phyloP scores from a whole-genome alignment of 2,113 vertebrate species.

The Lophotis ruficrista region DNA sequence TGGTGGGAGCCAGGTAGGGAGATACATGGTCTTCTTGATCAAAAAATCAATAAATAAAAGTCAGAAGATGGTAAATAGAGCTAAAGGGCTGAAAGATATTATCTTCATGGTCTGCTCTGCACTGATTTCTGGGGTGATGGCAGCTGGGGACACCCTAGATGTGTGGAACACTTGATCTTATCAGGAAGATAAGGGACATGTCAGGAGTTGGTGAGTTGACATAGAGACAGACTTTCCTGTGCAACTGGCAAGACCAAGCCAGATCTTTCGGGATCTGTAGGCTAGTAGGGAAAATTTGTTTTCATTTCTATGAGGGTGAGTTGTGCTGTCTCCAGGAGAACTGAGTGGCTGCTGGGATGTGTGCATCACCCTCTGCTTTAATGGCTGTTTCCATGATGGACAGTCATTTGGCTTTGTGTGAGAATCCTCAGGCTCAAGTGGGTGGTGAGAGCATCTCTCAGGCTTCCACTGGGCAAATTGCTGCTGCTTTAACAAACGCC shows the following conservation, averaged over 20 bases:
- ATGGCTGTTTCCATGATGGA: background rate
- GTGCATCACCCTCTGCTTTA: background rate
- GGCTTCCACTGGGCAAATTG: background rate
- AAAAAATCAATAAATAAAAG: background rate
- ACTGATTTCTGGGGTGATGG: background rate
- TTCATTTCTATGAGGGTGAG: background rate
- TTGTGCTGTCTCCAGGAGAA: background rate
- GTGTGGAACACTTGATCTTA: background rate
- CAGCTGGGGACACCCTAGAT: background rate
- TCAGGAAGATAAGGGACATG: background rate
- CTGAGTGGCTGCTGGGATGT: background rate
- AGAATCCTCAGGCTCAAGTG: background rate
- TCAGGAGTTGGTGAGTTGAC: background rate
- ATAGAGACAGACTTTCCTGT: background rate
- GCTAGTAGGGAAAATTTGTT: background rate
- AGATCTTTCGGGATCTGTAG: background rate
- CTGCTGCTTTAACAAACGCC: slow-evolving; percentile 27
- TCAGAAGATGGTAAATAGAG: background rate
- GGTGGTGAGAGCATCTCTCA: background rate
- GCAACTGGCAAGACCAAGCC: background rate
- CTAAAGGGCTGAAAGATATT: background rate
- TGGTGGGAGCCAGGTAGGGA: background rate
- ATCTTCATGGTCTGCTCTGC: background rate
- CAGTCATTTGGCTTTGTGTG: background rate
- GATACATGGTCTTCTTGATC: background rate